Percentiles rank a stretch among this genome's conserved stretches.
Conservation (phyloP, 2,888 invertebrate species). For the Hemicrepidius hirtus region DNA sequence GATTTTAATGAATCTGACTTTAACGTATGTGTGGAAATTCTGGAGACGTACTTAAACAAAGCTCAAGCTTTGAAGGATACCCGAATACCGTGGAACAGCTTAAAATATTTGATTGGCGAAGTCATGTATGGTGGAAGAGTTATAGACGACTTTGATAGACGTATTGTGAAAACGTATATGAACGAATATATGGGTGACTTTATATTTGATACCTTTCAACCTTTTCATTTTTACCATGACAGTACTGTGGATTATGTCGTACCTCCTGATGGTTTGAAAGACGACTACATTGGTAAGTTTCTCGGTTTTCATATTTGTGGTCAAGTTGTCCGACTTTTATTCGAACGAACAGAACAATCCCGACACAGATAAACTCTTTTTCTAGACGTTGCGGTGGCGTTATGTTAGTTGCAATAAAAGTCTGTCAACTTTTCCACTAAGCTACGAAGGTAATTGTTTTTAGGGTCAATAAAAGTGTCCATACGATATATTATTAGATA, state of each 20-base stretch:
- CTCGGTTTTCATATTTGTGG: too few species aligned
- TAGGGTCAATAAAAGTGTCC: too few species aligned
- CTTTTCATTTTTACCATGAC: slow-evolving; percentile 91
- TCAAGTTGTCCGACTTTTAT: too few species aligned
- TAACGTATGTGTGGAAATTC: slow-evolving; percentile 89
- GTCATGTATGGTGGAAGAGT: slow-evolving; percentile 97
- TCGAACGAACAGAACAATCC: too few species aligned
- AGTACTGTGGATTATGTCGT: slow-evolving; percentile 85
- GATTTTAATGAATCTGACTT: slow-evolving; percentile 97
- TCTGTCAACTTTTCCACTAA: too few species aligned
- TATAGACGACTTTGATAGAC: slow-evolving; percentile 92
- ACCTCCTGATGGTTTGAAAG: slow-evolving; percentile 79
- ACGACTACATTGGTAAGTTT: slow-evolving; percentile 81
- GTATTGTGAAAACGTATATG: slow-evolving; percentile 91
- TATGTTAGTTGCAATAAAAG: too few species aligned
- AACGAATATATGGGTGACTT: slow-evolving; percentile 97
- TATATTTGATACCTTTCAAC: slow-evolving; percentile 92
- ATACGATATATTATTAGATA: too few species aligned
- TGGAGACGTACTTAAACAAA: slow-evolving; percentile 89
- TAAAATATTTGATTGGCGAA: slow-evolving; percentile 95
- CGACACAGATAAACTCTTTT: too few species aligned
- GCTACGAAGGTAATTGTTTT: too few species aligned
- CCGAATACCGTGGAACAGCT: slow-evolving; percentile 90
- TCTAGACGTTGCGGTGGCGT: too few species aligned
- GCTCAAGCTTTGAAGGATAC: slow-evolving; percentile 75